Evolutionary conservation across 2,888 invertebrate species (phyloP).

Genomic region (Caenorhabditis sp.): DNA sequence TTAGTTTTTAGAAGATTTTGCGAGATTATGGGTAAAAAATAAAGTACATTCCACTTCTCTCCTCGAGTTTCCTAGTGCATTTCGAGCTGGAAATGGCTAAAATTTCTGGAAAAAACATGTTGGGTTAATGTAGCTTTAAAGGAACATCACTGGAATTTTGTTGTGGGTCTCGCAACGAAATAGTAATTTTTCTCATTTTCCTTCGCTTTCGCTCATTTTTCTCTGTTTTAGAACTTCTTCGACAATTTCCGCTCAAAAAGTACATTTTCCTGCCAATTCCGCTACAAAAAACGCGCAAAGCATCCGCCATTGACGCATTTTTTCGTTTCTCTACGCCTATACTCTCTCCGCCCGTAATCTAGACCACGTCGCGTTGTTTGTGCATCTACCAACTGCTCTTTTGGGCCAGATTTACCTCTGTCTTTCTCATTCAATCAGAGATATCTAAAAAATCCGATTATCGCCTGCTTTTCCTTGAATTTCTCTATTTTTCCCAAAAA

Average conservation of each 20-base stretch:
- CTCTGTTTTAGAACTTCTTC: not conserved
- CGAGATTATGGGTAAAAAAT: conserved; percentile 13
- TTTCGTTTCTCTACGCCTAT: conserved; percentile 29
- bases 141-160: not conserved
- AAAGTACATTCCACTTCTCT: not conserved
- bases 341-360: not conserved
- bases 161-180: not conserved
- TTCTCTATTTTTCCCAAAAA: not conserved
- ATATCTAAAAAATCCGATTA: no score
- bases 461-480: not conserved
- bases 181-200: not conserved
- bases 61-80: not conserved
- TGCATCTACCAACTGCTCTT: conserved; percentile 15
- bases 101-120: not conserved
- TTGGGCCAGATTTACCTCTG: conserved; percentile 1
- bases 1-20: not conserved
- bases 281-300: conserved; percentile 7
- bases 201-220: not conserved
- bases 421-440: not conserved
- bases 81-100: not conserved
- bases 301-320: conserved; percentile 15
- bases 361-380: conserved; percentile 38
- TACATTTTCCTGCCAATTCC: not conserved
- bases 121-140: not conserved
- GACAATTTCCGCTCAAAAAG: not conserved